Evolutionary conservation across 2,797 vertebrate genomes (phyloP), one percentile per base, ranked within the genome.

Genomic region (Remorina albescens): DNA sequence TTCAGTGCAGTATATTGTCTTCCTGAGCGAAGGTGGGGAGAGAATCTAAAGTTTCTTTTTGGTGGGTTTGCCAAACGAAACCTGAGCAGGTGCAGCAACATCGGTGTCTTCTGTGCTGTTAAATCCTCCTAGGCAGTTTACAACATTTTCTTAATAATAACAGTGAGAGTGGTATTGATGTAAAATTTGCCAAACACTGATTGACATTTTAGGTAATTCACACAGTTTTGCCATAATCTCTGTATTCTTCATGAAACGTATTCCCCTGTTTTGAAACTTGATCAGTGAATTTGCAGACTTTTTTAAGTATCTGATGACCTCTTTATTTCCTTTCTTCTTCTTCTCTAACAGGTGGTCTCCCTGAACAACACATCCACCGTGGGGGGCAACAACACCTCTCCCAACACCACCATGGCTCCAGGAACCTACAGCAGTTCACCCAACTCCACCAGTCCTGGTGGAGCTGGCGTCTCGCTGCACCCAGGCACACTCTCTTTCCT

Each of bases 401-500:
- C 59, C 55, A 8, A 53, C 58, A 87, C 91, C 53, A 81, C 83
- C 36, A 60, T 86, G 84, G 74, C 82, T 60, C 84, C 90, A 42
- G 67, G 41, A 66, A 67, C 76, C 47, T 53, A 70, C 74, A 85
- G 74, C 74, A 84, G 64, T 74, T 71, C 76, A 6, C 25, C 68
- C 76, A 94, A 92, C 78, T 70, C 91, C 78, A 96, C 92, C 82
- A 56, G 42, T 13, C 41, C 93, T n/a, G 80, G 61, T 2, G 93
- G 89, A 64, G 87, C 85, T 3, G 95, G 92, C 13, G 86, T 85
- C 66, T 90, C 91, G 32, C 94, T 96, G 91, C 94, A 94, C 12
- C 89, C 95, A 15, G 82, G 91, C 73, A 80, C 89, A 58, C 84
- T 93, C 62, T 91, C 95, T 81, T 67, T 95, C 82, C 76, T 94